Evolutionary conservation across 2,113 vertebrate species (phyloP).

Genomic region (Lethenteron reissneri): DNA sequence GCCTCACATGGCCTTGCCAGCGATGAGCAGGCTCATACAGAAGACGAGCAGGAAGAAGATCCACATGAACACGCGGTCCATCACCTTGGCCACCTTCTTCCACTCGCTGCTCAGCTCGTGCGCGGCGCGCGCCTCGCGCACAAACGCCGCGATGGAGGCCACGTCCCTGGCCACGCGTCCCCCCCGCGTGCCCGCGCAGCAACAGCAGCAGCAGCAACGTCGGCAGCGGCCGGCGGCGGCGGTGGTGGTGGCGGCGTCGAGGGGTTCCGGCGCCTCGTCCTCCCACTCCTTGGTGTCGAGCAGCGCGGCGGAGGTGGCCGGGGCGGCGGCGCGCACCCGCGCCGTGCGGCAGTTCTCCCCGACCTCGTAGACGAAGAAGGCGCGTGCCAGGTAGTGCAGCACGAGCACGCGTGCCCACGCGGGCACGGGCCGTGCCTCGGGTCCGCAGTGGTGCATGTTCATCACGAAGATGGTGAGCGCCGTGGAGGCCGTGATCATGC

Average conservation of each 20-base stretch:
- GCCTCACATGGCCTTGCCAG: constrained; percentile 25
- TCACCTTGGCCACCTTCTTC: constrained; percentile 56
- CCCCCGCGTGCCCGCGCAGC: too few relatives aligned
- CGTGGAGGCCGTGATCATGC: constrained; percentile 60
- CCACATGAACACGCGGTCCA: constrained; percentile 71
- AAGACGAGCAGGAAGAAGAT: constrained; percentile 65
- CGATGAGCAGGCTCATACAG: constrained; percentile 50
- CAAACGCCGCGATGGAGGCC: constrained; percentile 38
- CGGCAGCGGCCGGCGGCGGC: constrained; percentile 12
- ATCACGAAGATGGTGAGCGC: constrained; percentile 68
- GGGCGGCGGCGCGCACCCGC: too few relatives aligned
- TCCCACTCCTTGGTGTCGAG: too few relatives aligned
- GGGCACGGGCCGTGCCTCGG: constrained; percentile 42
- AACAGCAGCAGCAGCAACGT: too few relatives aligned
- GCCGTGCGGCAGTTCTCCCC: constrained; percentile 33
- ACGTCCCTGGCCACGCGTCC: constrained; percentile 23
- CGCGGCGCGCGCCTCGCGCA: constrained; percentile 34
- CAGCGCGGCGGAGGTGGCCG: too few relatives aligned
- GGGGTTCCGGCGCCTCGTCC: too few relatives aligned
- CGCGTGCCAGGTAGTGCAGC: constrained; percentile 39
- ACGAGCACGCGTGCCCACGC: constrained; percentile 44
- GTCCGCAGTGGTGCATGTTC: constrained; percentile 63
- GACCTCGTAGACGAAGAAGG: constrained; percentile 44
- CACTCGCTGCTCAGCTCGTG: constrained; percentile 41
- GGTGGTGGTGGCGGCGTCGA: constrained; percentile 30